These are phyloP conservation scores for Chlorops oryzae DNA, from an alignment of 1,140 invertebrate species.

Conservation along the genomic window DNA sequence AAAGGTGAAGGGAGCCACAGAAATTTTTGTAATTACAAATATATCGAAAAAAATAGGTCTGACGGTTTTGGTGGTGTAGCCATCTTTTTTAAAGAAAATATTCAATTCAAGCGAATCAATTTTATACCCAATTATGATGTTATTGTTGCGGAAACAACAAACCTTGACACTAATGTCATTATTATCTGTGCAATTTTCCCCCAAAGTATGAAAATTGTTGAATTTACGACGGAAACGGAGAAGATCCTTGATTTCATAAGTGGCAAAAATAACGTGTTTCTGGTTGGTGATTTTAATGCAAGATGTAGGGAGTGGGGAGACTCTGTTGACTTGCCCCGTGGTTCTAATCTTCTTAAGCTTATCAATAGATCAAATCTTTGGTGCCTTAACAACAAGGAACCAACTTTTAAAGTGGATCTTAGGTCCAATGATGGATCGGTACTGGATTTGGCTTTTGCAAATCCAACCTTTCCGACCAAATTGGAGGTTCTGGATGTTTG, in stretches of 20 bases:
- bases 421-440: neutral
- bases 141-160: neutral
- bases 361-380: neutral
- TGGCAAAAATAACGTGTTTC: neutral
- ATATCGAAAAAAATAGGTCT: too few relatives aligned
- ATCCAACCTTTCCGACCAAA: neutral
- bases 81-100: too few relatives aligned
- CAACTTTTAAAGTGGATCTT: neutral
- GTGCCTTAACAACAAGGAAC: neutral
- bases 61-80: too few relatives aligned
- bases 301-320: neutral
- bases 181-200: neutral
- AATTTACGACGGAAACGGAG: neutral
- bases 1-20: too few relatives aligned
- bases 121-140: neutral
- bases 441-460: neutral
- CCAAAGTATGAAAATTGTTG: neutral
- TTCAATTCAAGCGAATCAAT: too few relatives aligned
- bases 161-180: neutral
- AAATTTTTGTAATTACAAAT: too few relatives aligned
- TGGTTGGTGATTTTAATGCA: slow-evolving; percentile 4
- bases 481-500: neutral
- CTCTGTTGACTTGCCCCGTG: too few relatives aligned
- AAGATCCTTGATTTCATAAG: neutral
- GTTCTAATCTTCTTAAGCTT: neutral